A percentile compares a stretch with the other conserved stretches of the same genome.
Evolutionary conservation across 64 coral and sea anemone genomes (phyloP).

Genomic region (Pachyseris speciosa): DNA sequence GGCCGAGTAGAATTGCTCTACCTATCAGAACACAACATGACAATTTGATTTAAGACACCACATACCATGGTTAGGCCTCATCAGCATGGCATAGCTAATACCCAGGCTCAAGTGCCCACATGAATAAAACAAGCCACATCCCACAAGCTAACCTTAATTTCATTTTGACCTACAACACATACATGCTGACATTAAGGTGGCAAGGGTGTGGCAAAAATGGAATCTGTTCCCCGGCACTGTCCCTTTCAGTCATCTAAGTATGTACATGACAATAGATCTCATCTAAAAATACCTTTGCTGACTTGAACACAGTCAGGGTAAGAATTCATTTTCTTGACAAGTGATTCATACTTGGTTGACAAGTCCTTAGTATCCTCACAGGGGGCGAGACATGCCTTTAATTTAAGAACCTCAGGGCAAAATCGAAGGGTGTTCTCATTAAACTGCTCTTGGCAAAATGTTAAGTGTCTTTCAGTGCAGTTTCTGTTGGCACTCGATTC

Average conservation of each 20-base stretch:
- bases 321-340: slow-evolving; percentile 11
- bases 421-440: slow-evolving; percentile 2
- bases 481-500: not conserved
- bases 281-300: not conserved
- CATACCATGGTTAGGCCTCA: too few relatives aligned
- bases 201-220: not conserved
- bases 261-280: not conserved
- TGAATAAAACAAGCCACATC: too few relatives aligned
- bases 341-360: slow-evolving; percentile 5
- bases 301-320: slow-evolving; percentile 12
- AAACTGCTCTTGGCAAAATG: slow-evolving; percentile 6
- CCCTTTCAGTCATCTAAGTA: too few relatives aligned
- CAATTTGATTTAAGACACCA: too few relatives aligned
- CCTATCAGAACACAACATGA: too few relatives aligned
- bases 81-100: too few relatives aligned
- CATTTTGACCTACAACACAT: too few relatives aligned
- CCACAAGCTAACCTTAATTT: too few relatives aligned
- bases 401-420: not conserved
- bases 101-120: too few relatives aligned
- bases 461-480: not conserved
- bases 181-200: too few relatives aligned
- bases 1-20: too few relatives aligned
- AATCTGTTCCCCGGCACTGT: too few relatives aligned
- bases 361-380: not conserved
- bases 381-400: not conserved